A percentile compares a stretch with the other conserved stretches of the same genome.
Conservation (phyloP, 37 sponge, comb jelly and placozoan species). For the Aphrocallistes beatrix region DNA sequence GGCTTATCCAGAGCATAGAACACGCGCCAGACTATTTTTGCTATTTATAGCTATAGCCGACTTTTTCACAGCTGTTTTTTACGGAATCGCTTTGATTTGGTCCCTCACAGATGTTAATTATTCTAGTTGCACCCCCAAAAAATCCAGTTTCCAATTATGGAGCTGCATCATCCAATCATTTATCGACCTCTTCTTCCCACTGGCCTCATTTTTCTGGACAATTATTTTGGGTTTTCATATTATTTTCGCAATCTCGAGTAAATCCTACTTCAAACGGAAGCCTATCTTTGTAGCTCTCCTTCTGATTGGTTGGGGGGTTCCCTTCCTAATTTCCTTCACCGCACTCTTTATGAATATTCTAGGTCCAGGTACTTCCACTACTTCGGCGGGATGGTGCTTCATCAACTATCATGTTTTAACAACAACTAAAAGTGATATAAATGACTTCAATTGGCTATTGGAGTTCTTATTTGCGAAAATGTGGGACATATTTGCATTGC, state of each 20-base stretch:
- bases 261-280: neutral
- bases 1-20: neutral
- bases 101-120: neutral
- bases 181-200: neutral
- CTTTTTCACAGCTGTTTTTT: neutral
- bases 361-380: neutral
- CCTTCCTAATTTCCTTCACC: neutral
- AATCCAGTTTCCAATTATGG: neutral
- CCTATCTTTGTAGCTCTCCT: neutral
- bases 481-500: neutral
- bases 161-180: neutral
- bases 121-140: neutral
- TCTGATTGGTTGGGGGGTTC: neutral
- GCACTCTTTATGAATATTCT: neutral
- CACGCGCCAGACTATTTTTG: neutral
- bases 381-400: neutral
- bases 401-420: neutral
- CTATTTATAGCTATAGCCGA: constrained; percentile 6
- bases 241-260: neutral
- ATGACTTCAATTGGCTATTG: neutral
- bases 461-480: neutral
- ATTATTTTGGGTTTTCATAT: neutral
- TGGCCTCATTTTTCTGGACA: neutral
- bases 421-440: neutral
- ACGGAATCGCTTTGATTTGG: neutral